These are phyloP conservation scores for Trachelus troglodyta DNA, from an alignment of 2,888 invertebrate species.

Conservation along the genomic window DNA sequence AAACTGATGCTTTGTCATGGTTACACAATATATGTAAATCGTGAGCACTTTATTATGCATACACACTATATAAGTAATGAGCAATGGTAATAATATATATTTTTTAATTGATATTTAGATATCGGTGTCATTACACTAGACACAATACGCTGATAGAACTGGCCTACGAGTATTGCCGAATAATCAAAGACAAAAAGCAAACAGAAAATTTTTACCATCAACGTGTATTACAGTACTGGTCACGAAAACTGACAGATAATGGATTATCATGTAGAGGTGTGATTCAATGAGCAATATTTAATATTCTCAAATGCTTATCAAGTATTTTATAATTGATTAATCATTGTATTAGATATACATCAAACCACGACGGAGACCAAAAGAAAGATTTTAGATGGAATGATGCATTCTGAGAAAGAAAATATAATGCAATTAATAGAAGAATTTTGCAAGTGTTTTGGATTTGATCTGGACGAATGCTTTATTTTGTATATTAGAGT, in stretches of 20 bases:
- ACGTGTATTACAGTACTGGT: slow-evolving; percentile 55
- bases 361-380: slow-evolving; percentile 33
- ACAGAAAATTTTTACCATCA: slow-evolving; percentile 37
- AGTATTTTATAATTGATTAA: slow-evolving; percentile 1
- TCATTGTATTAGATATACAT: background rate
- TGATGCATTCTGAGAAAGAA: slow-evolving; percentile 45
- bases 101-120: background rate
- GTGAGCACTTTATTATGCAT: slow-evolving; percentile 24
- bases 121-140: slow-evolving; percentile 38
- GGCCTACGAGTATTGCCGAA: slow-evolving; percentile 50
- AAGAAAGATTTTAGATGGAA: slow-evolving; percentile 49
- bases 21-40: slow-evolving; percentile 35
- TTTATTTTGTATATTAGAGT: slow-evolving; percentile 61
- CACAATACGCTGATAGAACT: slow-evolving; percentile 47
- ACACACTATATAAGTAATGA: slow-evolving; percentile 18
- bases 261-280: slow-evolving; percentile 57
- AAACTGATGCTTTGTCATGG: slow-evolving; percentile 46
- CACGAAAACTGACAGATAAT: slow-evolving; percentile 48
- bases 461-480: slow-evolving; percentile 60
- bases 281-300: background rate
- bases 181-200: slow-evolving; percentile 34
- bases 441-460: slow-evolving; percentile 66
- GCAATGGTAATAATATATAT: background rate
- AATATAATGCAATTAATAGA: slow-evolving; percentile 53
- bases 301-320: background rate